Evolutionary conservation across 1,140 invertebrate genomes (phyloP).

Genomic region (Drosophila miranda): DNA sequence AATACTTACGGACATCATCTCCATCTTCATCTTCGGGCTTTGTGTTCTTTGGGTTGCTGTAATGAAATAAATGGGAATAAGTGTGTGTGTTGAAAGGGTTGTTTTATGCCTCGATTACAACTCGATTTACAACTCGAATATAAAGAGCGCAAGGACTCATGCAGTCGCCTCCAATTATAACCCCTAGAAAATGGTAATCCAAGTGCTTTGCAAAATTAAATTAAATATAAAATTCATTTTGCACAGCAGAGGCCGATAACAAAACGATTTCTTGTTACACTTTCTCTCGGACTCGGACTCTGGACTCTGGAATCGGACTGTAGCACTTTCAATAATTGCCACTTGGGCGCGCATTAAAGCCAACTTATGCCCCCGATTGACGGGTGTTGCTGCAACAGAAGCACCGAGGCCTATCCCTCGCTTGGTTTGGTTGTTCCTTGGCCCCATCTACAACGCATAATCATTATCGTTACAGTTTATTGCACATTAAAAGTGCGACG

Average conservation of each 20-base stretch:
- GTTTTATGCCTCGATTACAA: no score
- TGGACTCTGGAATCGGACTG: slow-evolving; percentile 1
- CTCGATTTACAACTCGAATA: no score
- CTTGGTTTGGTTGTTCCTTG: background rate
- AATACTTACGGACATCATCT: background rate
- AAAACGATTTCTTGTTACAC: slow-evolving; percentile 58
- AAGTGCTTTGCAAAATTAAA: slow-evolving; percentile 58
- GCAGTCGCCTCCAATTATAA: background rate
- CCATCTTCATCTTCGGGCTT: no score
- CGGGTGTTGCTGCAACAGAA: slow-evolving; percentile 23
- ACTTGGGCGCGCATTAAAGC: slow-evolving; percentile 78
- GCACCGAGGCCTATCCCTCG: slow-evolving; percentile 31
- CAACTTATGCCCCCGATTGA: slow-evolving; percentile 73
- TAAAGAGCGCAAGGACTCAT: no score
- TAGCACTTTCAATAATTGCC: slow-evolving; percentile 79
- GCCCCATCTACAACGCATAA: slow-evolving; percentile 66
- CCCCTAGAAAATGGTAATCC: slow-evolving; percentile 1
- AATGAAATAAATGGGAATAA: no score
- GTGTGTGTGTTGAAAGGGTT: no score
- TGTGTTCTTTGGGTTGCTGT: no score
- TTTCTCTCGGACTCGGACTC: slow-evolving; percentile 21
- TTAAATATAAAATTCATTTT: slow-evolving; percentile 71
- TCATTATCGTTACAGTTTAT: slow-evolving; percentile 80
- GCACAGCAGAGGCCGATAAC: background rate
- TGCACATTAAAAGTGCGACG: slow-evolving; percentile 75